These are phyloP conservation scores for Drosophila bocki DNA, from an alignment of 1,140 invertebrate species.

Conservation along the genomic window DNA sequence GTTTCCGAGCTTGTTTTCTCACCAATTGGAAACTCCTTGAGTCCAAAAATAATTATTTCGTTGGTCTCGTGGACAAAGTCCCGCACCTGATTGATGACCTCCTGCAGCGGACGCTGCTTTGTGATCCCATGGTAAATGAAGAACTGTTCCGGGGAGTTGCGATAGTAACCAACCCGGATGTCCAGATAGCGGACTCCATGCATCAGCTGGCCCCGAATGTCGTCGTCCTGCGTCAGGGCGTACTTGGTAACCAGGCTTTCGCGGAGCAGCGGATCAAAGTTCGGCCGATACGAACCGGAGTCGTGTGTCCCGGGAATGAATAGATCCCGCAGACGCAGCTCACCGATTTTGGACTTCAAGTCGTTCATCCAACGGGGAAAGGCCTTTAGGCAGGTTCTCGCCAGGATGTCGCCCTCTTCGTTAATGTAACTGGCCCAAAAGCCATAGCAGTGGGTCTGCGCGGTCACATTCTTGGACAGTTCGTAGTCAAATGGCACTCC, in stretches of 20 bases:
- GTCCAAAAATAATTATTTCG: constrained; percentile 88
- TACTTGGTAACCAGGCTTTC: constrained; percentile 86
- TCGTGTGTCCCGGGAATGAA: constrained; percentile 89
- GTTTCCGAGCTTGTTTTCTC: constrained; percentile 15
- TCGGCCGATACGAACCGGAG: constrained; percentile 87
- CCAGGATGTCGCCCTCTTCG: constrained; percentile 60
- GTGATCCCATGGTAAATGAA: constrained; percentile 87
- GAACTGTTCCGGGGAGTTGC: constrained; percentile 81
- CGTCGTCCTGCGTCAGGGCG: constrained; percentile 87
- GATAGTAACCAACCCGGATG: constrained; percentile 87
- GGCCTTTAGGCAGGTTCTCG: constrained; percentile 85
- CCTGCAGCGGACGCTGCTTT: constrained; percentile 85
- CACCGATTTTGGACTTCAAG: constrained; percentile 80
- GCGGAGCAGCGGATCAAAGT: constrained; percentile 70
- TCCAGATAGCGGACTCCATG: constrained; percentile 88
- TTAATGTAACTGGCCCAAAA: constrained; percentile 82
- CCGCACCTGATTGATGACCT: constrained; percentile 86
- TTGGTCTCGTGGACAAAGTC: constrained; percentile 87
- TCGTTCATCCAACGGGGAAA: constrained; percentile 88
- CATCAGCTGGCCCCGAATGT: constrained; percentile 87
- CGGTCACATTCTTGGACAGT: constrained; percentile 61
- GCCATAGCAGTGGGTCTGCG: constrained; percentile 69
- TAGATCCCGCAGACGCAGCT: constrained; percentile 85
- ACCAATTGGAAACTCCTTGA: constrained; percentile 88
- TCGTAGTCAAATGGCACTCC: constrained; percentile 75